phyloP scores from a whole-genome alignment of 2,888 invertebrate species.

The Drosophila histrio region DNA sequence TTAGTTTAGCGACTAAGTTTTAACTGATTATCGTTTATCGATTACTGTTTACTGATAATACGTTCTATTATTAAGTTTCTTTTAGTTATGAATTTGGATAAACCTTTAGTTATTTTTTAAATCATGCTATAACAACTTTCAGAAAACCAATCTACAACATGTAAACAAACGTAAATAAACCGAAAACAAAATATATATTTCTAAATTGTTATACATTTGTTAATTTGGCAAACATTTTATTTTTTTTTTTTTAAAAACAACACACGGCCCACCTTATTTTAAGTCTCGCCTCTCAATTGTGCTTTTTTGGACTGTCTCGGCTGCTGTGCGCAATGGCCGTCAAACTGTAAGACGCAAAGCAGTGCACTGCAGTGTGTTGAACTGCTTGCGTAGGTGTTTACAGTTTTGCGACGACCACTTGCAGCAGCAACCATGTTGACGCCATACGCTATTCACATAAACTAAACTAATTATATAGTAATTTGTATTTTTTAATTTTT shows the following conservation, averaged over 20 bases:
- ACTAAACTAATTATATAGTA: conserved; percentile 19
- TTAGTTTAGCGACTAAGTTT: conserved; percentile 62
- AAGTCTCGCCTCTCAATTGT: conserved; percentile 1
- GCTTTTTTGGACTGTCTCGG: conserved; percentile 10
- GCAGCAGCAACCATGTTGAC: conserved; percentile 42
- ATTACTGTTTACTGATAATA: conserved; percentile 19
- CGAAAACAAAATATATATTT: conserved; percentile 39
- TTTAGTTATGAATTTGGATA: conserved; percentile 49
- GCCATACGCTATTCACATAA: neutral
- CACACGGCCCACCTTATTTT: conserved; percentile 15
- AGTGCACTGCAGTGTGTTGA: conserved; percentile 3
- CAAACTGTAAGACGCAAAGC: conserved; percentile 41
- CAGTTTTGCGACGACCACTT: conserved; percentile 35
- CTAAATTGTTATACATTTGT: conserved; percentile 9
- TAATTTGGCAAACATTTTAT: neutral
- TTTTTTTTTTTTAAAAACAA: too few species aligned
- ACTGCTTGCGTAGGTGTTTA: conserved; percentile 34
- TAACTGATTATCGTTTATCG: conserved; percentile 57
- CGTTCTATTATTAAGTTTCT: conserved; percentile 50
- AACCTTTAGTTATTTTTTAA: conserved; percentile 27
- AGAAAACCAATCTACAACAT: conserved; percentile 28
- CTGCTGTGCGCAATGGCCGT: conserved; percentile 16
- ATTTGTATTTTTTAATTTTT: conserved; percentile 9
- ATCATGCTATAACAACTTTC: conserved; percentile 23
- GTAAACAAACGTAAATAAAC: conserved; percentile 35